These are phyloP conservation scores for Drosophila formosana DNA, from an alignment of 2,888 invertebrate genomes.

Conservation along the genomic window DNA sequence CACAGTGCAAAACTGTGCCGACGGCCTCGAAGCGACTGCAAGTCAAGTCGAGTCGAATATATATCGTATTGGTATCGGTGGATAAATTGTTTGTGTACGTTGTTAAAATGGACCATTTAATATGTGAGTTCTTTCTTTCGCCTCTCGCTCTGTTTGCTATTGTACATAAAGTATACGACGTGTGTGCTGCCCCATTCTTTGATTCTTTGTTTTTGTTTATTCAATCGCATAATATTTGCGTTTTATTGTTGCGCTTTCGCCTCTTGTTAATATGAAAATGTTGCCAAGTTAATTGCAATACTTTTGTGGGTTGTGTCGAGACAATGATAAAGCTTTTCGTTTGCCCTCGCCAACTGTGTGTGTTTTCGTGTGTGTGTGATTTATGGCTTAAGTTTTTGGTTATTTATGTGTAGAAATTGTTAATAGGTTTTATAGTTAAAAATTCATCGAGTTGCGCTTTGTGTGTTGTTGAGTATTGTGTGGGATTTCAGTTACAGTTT, in stretches of 20 bases:
- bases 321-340: constrained; percentile 74
- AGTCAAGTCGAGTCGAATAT: constrained; percentile 36
- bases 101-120: constrained; percentile 76
- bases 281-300: constrained; percentile 56
- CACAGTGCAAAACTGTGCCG: constrained; percentile 40
- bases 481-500: constrained; percentile 59
- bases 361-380: constrained; percentile 5
- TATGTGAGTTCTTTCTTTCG: constrained; percentile 36
- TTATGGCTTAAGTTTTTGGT: constrained; percentile 25
- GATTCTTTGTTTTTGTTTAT: constrained; percentile 36
- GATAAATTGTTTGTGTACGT: constrained; percentile 69
- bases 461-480: constrained; percentile 32
- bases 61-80: constrained; percentile 66
- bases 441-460: constrained; percentile 63
- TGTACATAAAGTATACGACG: constrained; percentile 2
- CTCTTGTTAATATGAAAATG: constrained; percentile 38
- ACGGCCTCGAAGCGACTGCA: constrained; percentile 32
- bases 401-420: constrained; percentile 46
- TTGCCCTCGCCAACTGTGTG: constrained; percentile 39
- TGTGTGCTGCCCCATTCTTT: constrained; percentile 6
- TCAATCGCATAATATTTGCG: constrained; percentile 57
- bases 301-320: constrained; percentile 45
- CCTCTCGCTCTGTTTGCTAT: not conserved
- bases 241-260: constrained; percentile 48
- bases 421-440: constrained; percentile 54